Evolutionary conservation across 1,140 invertebrate genomes (phyloP), one percentile per base, ranked within the genome.

Genomic region (Ostrea edulis): DNA sequence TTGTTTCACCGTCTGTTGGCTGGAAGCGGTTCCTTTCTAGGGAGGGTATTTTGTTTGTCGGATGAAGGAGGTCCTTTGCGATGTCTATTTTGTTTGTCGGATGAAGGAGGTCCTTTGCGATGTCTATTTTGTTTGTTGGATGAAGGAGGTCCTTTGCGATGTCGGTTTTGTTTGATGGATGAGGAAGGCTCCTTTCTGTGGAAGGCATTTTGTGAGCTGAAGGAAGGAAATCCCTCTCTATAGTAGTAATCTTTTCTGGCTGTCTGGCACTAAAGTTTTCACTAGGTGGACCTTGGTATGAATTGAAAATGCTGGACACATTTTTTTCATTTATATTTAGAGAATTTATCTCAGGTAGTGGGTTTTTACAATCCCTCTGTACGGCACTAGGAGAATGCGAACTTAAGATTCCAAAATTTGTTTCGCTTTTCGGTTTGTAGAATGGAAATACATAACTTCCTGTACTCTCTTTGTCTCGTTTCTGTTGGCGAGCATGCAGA

Each of bases 321-420:
- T 77, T 77, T 77, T 77, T 77, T 25, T 77, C 68, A 77, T 25
- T 77, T 77, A 77, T 77, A 35, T 14, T 25, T 35, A 77, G 25
- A 77, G 14, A 7, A 29, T 77, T 77, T 0, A 77, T 14, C 25
- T 77, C 68, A 14, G 68, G 68, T 9, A 77, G 12, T 35, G 68
- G 68, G 11, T 77, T 77, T 22, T 5, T 29, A 29, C 35, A 9
- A 8, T 77, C 68, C 25, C 3, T 35, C 9, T 77, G 68, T 29
- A 77, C 11, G 9, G 29, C 68, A 77, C 68, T 35, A 3, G 22
- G 12, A 8, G n/a, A n/a, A 62, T n/a, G 14, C 0, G 68, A 29
- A 29, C 29, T 77, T 22, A 29, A 35, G 25, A 77, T 29, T 29
- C 25, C 14, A 77, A 9, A 29, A 25, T 77, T 35, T 11, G 29